These are phyloP conservation scores for Icerya purchasi DNA, from an alignment of 2,888 invertebrate genomes.

Conservation along the genomic window DNA sequence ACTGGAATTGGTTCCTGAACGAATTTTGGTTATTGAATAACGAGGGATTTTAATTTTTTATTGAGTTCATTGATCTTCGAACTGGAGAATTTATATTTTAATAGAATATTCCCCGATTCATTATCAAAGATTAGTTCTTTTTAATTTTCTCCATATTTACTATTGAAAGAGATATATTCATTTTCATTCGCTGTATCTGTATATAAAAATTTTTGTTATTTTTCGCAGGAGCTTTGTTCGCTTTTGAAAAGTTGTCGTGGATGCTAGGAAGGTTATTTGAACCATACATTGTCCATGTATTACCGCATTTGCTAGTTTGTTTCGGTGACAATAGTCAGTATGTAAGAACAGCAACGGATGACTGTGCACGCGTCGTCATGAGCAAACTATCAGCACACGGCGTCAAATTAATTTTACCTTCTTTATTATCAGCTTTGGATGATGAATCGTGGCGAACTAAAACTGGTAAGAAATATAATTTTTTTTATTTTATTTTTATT, in stretches of 20 bases:
- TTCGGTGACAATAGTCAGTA: slow-evolving; percentile 94
- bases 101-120: too few relatives aligned
- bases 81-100: too few relatives aligned
- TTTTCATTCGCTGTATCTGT: too few relatives aligned
- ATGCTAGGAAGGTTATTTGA: slow-evolving; percentile 92
- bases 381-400: slow-evolving; percentile 89
- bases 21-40: too few relatives aligned
- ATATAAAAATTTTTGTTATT: slow-evolving; percentile 60
- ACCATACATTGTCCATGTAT: slow-evolving; percentile 92
- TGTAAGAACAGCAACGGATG: slow-evolving; percentile 89
- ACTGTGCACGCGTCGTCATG: slow-evolving; percentile 88
- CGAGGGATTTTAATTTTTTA: too few relatives aligned
- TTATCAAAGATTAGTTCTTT: too few relatives aligned
- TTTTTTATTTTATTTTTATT: too few relatives aligned
- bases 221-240: slow-evolving; percentile 92
- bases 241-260: slow-evolving; percentile 88
- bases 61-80: too few relatives aligned
- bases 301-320: slow-evolving; percentile 81
- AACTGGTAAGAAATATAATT: slow-evolving; percentile 55
- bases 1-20: too few relatives aligned
- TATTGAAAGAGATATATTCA: too few relatives aligned
- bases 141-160: too few relatives aligned
- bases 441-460: slow-evolving; percentile 99
- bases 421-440: slow-evolving; percentile 74
- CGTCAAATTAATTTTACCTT: slow-evolving; percentile 88